A percentile compares a stretch with the other conserved stretches of the same genome.
Evolutionary conservation across 2,113 vertebrate species (phyloP).

Genomic region (Bothrops jararaca): DNA sequence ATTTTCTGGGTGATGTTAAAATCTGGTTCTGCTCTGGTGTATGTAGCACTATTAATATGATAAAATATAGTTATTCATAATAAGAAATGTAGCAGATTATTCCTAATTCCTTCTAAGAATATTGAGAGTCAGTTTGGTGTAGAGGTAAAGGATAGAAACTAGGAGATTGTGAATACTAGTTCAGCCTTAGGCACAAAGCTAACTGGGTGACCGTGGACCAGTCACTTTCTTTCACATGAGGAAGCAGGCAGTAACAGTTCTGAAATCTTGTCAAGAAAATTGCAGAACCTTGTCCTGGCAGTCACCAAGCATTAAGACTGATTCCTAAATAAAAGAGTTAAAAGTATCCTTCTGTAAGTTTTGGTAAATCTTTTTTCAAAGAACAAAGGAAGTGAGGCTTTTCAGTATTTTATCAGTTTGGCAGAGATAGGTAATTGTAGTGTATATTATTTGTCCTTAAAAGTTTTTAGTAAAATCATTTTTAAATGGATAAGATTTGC

Average conservation of each 20-base stretch:
- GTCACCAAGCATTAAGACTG: background rate
- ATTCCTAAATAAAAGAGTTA: background rate
- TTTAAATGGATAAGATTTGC: conserved; percentile 2
- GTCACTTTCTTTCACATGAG: background rate
- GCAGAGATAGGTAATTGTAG: background rate
- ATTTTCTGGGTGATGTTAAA: background rate
- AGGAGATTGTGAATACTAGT: background rate
- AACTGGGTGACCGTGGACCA: background rate
- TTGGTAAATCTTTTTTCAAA: background rate
- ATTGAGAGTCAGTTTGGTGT: background rate
- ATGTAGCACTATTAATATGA: background rate
- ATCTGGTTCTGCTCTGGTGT: background rate
- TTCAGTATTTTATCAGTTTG: background rate
- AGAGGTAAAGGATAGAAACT: background rate
- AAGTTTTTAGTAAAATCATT: conserved; percentile 2
- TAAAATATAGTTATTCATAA: background rate
- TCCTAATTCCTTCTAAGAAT: background rate
- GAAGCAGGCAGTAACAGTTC: background rate
- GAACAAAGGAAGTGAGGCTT: background rate
- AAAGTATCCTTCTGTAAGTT: background rate
- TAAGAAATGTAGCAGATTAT: background rate
- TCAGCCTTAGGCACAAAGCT: background rate
- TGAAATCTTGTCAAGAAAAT: background rate
- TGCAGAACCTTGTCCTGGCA: background rate
- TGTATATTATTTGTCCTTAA: conserved; percentile 39